A percentile compares a stretch with the other conserved stretches of the same genome.
Conservation (phyloP, 2,888 invertebrate genomes). For the Ennomos fuscantarius region DNA sequence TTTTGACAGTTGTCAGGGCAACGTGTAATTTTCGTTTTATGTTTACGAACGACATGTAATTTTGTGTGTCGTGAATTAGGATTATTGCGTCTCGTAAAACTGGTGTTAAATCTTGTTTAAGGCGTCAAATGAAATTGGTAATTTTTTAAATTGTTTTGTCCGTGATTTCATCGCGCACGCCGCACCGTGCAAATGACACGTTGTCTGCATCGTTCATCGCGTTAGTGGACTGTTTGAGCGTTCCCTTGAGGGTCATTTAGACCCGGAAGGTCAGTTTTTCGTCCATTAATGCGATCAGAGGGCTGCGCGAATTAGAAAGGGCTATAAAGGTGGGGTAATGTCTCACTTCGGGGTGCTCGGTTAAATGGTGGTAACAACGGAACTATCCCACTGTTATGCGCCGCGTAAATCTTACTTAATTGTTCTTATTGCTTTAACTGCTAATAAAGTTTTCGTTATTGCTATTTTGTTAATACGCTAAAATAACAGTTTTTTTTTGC, state of each 20-base stretch:
- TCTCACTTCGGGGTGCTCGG: conserved; percentile 72
- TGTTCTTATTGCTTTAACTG: conserved; percentile 21
- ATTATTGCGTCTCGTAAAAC: conserved; percentile 25
- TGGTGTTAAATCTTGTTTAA: conserved; percentile 7
- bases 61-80: conserved; percentile 41
- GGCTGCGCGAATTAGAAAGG: conserved; percentile 69
- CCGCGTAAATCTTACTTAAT: conserved; percentile 31
- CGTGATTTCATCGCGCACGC: conserved; percentile 1
- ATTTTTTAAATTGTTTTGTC: neutral
- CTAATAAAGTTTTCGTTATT: conserved; percentile 5
- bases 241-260: conserved; percentile 70
- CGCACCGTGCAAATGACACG: conserved; percentile 51
- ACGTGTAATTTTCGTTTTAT: conserved; percentile 64
- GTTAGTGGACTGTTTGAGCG: conserved; percentile 64
- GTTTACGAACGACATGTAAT: conserved; percentile 44
- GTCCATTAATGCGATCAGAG: conserved; percentile 78
- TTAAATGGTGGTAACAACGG: conserved; percentile 48
- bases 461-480: too few species aligned
- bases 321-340: conserved; percentile 79
- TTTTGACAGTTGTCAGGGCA: conserved; percentile 69
- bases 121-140: neutral
- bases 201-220: conserved; percentile 50
- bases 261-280: conserved; percentile 81
- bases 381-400: conserved; percentile 17
- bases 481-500: too few species aligned